Base-by-base conservation (phyloP, 2,797 vertebrate species). In the Choloepus didactylus region DNA sequence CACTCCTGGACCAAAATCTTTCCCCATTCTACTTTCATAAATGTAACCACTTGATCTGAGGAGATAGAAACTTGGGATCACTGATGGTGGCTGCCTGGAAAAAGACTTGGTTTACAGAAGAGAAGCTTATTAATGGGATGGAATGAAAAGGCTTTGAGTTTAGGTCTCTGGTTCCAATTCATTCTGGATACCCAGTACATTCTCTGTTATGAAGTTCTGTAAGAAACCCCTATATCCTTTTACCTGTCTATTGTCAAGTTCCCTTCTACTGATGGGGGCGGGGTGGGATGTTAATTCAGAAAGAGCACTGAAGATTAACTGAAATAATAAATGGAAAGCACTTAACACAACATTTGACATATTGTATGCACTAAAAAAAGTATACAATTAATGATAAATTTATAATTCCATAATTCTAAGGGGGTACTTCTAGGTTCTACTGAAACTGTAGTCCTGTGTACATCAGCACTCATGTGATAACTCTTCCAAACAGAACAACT, bases 371-470 rank as follows among this genome's bases (percentile, higher is more conserved):
- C n/a, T 76, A 82, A 75, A 89, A 89, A 77, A 93, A 60, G 72
- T 54, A 84, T 4, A 80, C 14, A 44, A 5, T 23, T 72, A 44
- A 23, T 46, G 25, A 73, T 51, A 60, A 19, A 56, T 86, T 89
- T 93, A 2, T 73, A 79, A 89, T 89, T 95, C 51, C 56, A 66
- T 49, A 81, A 19, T 82, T 87, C 64, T 31, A 85, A 95, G 29
- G 73, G 31, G 6, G 9, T 59, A 72, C 41, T 73, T 75, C 18
- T 44, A 54, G 29, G 41, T 16, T 83, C 23, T 60, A 46, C 7
- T 87, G 10, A 77, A 91, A 83, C 9, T 38, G 15, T 9, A 86
- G 64, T 92, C 27, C 54, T 64, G 0, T 54, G 6, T 23, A 76
- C n/a, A 59, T 76, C 25, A 86, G 41, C 15, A 75, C 9, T 81